These are phyloP conservation scores for Operophtera brumata DNA, from an alignment of 2,888 invertebrate genomes.

Conservation along the genomic window DNA sequence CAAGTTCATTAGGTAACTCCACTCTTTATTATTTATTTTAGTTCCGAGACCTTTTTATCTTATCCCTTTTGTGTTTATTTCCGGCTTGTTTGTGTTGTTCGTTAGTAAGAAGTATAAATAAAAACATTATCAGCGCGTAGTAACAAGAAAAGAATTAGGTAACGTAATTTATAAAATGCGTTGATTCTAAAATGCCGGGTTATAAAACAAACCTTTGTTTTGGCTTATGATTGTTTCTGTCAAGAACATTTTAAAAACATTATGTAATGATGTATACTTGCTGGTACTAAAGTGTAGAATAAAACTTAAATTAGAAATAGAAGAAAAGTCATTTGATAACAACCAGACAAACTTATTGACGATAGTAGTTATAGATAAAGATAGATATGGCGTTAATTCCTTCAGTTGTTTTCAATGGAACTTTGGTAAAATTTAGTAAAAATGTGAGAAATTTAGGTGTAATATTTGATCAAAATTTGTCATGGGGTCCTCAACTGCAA, in stretches of 20 bases:
- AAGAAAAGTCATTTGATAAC: slow-evolving; percentile 14
- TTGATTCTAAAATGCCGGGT: neutral
- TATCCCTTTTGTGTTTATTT: slow-evolving; percentile 53
- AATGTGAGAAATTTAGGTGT: too few relatives aligned
- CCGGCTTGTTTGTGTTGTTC: slow-evolving; percentile 40
- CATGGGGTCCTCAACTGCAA: too few relatives aligned
- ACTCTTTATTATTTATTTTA: slow-evolving; percentile 66
- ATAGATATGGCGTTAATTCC: too few relatives aligned
- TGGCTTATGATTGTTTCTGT: neutral
- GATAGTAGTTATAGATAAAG: slow-evolving; percentile 66
- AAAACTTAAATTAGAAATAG: neutral
- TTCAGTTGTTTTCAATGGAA: too few relatives aligned
- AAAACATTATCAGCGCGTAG: slow-evolving; percentile 13
- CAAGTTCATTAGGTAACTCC: slow-evolving; percentile 68
- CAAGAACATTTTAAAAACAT: neutral
- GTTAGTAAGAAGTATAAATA: slow-evolving; percentile 40
- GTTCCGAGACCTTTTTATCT: slow-evolving; percentile 54
- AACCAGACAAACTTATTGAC: slow-evolving; percentile 51
- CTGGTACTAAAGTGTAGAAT: too few relatives aligned
- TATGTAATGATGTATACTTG: too few relatives aligned
- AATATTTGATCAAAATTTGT: too few relatives aligned
- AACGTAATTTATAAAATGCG: neutral
- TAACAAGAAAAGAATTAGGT: slow-evolving; percentile 1
- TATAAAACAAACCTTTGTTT: neutral
- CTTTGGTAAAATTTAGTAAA: too few relatives aligned